These are phyloP conservation scores for Agrilus mali DNA, from an alignment of 2,888 invertebrate genomes.

Conservation along the genomic window DNA sequence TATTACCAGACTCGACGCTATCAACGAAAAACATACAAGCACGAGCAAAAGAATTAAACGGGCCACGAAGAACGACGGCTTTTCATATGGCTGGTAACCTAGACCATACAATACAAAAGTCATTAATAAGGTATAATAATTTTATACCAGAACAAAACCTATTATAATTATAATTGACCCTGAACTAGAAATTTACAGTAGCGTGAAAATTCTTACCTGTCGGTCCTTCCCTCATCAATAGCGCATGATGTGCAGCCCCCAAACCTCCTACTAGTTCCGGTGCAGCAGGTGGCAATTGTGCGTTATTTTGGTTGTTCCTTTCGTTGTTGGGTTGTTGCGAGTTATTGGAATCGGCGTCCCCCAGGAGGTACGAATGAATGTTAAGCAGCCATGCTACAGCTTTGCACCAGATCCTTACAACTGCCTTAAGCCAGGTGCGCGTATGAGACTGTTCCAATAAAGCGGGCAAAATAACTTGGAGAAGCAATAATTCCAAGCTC, in stretches of 20 bases:
- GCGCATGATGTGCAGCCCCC: conserved; percentile 80
- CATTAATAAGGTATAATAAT: not conserved
- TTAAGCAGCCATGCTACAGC: conserved; percentile 74
- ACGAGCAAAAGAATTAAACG: conserved; percentile 55
- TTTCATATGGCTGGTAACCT: conserved; percentile 82
- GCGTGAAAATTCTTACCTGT: conserved; percentile 20
- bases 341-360: conserved; percentile 41
- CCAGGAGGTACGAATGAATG: conserved; percentile 79
- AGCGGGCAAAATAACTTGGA: conserved; percentile 92
- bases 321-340: conserved; percentile 21
- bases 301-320: conserved; percentile 12
- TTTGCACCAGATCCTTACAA: conserved; percentile 77
- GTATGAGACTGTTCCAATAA: conserved; percentile 94
- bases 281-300: conserved; percentile 22
- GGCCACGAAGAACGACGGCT: conserved; percentile 69
- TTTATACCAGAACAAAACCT: not conserved
- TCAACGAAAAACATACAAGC: conserved; percentile 72
- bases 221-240: conserved; percentile 67
- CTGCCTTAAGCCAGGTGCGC: conserved; percentile 83
- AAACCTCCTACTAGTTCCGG: conserved; percentile 34
- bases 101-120: conserved; percentile 24
- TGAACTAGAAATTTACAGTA: not conserved
- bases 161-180: too few species aligned
- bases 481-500: conserved; percentile 78
- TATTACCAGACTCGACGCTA: conserved; percentile 71